These are phyloP conservation scores for Actinia tenebrosa DNA, from an alignment of 64 coral and sea anemone species.

Conservation along the genomic window DNA sequence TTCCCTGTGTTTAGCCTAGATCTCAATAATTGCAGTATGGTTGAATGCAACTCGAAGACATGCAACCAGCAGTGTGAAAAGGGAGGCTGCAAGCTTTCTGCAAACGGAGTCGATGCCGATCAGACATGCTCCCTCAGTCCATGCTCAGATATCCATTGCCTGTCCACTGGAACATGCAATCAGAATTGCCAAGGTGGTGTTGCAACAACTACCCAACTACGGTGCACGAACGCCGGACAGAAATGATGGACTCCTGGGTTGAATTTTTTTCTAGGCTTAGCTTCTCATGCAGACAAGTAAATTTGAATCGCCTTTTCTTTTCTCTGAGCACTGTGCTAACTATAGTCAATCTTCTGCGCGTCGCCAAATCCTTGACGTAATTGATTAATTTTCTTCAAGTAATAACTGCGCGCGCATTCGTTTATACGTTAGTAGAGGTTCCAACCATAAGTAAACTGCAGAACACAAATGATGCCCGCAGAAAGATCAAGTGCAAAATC, in stretches of 20 bases:
- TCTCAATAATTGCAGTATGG: slow-evolving; percentile 1
- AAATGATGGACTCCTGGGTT: no score
- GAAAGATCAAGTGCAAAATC: no score
- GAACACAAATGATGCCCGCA: no score
- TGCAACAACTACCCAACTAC: not conserved
- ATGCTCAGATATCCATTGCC: not conserved
- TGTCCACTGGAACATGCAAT: not conserved
- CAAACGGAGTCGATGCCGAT: not conserved
- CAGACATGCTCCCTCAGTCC: not conserved
- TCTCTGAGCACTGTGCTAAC: no score
- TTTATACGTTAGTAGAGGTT: no score
- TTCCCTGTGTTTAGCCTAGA: not conserved
- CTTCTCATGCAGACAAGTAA: not conserved
- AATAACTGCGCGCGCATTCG: no score
- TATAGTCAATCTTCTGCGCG: no score
- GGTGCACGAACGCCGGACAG: not conserved
- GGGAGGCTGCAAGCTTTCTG: not conserved
- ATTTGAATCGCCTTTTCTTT: not conserved
- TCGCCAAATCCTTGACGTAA: no score
- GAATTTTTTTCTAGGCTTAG: no score
- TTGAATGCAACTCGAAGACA: slow-evolving; percentile 20
- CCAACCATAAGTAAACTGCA: no score
- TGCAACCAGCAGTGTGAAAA: slow-evolving; percentile 24
- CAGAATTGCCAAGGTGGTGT: slow-evolving; percentile 8
- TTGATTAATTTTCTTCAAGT: no score